Conservation (phyloP, 1,140 invertebrate species). For the Sweltsa coloradensis region DNA sequence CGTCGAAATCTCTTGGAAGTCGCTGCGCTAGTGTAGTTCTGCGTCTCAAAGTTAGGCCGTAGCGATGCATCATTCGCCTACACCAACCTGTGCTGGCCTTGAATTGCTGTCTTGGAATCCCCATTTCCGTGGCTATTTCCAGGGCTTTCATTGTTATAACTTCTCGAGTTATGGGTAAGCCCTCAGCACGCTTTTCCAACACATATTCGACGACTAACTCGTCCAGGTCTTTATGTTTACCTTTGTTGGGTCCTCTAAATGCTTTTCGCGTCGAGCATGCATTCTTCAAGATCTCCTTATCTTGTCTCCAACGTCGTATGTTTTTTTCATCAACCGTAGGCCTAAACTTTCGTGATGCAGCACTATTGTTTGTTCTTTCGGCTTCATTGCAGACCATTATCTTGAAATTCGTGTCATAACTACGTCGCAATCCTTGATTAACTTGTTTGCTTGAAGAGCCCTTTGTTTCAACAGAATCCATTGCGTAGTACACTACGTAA, state of each 20-base stretch:
- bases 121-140: background rate
- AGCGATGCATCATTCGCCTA: background rate
- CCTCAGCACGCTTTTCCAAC: background rate
- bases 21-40: slow-evolving; percentile 7
- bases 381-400: too few species aligned
- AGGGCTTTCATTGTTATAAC: slow-evolving; percentile 1
- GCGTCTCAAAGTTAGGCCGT: slow-evolving; percentile 2
- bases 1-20: slow-evolving; percentile 2
- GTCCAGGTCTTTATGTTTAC: background rate
- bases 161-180: background rate
- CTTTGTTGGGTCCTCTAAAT: slow-evolving; percentile 6
- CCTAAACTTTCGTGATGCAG: background rate
- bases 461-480: too few species aligned
- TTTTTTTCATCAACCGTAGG: background rate
- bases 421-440: too few species aligned
- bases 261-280: background rate
- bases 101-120: background rate
- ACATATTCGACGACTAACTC: background rate
- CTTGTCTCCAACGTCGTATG: background rate
- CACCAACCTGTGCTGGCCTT: slow-evolving; percentile 11
- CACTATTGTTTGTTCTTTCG: background rate
- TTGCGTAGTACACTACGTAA: too few species aligned
- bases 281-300: background rate
- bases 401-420: too few species aligned
- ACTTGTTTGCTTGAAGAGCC: too few species aligned